Conservation (phyloP, 2,888 invertebrate genomes). For the Cylloceria caligata region DNA sequence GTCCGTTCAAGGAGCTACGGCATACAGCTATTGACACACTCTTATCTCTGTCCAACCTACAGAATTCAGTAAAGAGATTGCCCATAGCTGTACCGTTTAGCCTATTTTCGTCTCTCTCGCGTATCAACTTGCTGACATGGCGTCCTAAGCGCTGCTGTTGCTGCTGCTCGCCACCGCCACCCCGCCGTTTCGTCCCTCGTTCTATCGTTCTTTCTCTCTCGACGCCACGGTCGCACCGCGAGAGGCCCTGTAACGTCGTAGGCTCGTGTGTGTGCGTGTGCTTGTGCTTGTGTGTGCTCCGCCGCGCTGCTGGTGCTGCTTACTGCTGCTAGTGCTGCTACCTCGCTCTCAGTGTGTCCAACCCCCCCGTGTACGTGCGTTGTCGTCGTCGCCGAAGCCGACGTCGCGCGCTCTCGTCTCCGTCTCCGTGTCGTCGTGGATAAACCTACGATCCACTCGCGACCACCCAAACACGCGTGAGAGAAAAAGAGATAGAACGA, state of each 20-base stretch:
- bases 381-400: conserved; percentile 62
- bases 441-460: conserved; percentile 47
- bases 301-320: conserved; percentile 69
- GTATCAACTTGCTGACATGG: conserved; percentile 82
- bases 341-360: conserved; percentile 67
- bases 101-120: conserved; percentile 51
- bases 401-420: conserved; percentile 60
- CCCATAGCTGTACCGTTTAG: conserved; percentile 22
- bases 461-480: conserved; percentile 41
- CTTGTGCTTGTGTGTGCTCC: conserved; percentile 57
- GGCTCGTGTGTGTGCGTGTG: conserved; percentile 21
- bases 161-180: conserved; percentile 59
- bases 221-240: conserved; percentile 47
- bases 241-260: conserved; percentile 45
- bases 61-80: background rate
- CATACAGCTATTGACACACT: conserved; percentile 21
- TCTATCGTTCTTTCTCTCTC: conserved; percentile 46
- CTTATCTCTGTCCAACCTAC: background rate
- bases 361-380: conserved; percentile 67
- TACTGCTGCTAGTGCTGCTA: conserved; percentile 48
- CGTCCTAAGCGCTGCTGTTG: conserved; percentile 80
- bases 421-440: conserved; percentile 54
- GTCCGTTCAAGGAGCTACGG: conserved; percentile 17
- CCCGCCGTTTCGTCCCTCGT: conserved; percentile 54
- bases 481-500: conserved; percentile 21